phyloP scores from a whole-genome alignment of 2,797 vertebrate genomes.

The Pristis pectinata region DNA sequence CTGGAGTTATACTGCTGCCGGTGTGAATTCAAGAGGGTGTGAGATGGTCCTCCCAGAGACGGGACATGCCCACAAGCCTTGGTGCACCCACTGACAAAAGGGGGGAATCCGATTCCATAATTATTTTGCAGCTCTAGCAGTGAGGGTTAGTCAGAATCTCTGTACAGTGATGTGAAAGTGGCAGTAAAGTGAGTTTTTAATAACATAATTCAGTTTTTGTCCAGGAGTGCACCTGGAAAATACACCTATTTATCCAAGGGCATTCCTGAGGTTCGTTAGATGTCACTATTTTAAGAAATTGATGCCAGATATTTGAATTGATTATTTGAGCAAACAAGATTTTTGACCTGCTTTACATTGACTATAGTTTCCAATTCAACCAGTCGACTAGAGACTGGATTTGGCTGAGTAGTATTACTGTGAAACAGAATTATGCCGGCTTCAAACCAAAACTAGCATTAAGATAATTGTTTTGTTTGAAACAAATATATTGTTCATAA shows the following conservation, averaged over 20 bases:
- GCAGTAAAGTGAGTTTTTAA: not conserved
- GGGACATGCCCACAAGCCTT: not conserved
- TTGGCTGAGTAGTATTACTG: not conserved
- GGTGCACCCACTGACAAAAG: not conserved
- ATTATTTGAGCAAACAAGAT: not conserved
- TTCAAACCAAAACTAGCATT: not conserved
- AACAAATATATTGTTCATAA: not conserved
- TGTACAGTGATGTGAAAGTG: not conserved
- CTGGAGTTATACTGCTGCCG: too few relatives aligned
- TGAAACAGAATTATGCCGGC: not conserved
- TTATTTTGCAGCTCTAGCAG: not conserved
- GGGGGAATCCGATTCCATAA: not conserved
- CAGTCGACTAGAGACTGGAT: not conserved
- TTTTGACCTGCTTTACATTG: not conserved
- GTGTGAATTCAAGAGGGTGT: not conserved
- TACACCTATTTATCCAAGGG: not conserved
- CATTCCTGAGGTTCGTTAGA: not conserved
- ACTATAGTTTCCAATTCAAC: not conserved
- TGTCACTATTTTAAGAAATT: not conserved
- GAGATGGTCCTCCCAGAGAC: not conserved
- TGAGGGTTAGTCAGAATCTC: not conserved
- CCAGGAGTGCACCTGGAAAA: not conserved
- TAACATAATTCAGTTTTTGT: not conserved
- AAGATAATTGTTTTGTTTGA: not conserved
- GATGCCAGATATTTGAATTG: not conserved